Percentiles rank a stretch among this genome's conserved stretches.
Conservation (phyloP, 1,140 invertebrate species). For the Aphis gossypii region DNA sequence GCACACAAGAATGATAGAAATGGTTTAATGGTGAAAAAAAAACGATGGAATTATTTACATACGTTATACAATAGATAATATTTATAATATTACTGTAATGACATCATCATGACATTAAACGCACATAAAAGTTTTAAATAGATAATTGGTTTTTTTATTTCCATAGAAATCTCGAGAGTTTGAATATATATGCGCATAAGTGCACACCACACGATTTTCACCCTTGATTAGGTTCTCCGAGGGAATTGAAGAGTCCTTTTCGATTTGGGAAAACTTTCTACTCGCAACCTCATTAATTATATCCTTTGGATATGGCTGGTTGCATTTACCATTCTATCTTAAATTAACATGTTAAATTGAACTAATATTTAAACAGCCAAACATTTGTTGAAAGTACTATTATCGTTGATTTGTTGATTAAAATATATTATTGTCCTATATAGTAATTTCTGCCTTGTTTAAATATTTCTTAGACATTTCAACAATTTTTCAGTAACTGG, state of each 20-base stretch:
- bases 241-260: constrained; percentile 13
- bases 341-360: constrained; percentile 41
- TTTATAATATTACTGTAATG: neutral
- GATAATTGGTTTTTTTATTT: neutral
- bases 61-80: neutral
- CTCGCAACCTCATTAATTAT: constrained; percentile 29
- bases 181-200: neutral
- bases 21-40: no score
- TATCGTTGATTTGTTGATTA: neutral
- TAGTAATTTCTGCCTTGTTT: neutral
- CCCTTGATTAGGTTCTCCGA: constrained; percentile 24
- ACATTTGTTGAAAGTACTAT: constrained; percentile 17
- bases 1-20: no score
- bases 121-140: neutral
- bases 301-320: constrained; percentile 41
- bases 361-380: constrained; percentile 40
- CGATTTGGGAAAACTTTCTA: constrained; percentile 34
- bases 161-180: neutral
- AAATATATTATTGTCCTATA: neutral
- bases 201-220: constrained; percentile 14
- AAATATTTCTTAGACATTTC: neutral
- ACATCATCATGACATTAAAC: neutral
- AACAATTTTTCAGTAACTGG: neutral
- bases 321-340: constrained; percentile 32
- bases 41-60: neutral